Conservation (phyloP, 2,888 invertebrate species). For the Pachycephus smyrnensis region DNA sequence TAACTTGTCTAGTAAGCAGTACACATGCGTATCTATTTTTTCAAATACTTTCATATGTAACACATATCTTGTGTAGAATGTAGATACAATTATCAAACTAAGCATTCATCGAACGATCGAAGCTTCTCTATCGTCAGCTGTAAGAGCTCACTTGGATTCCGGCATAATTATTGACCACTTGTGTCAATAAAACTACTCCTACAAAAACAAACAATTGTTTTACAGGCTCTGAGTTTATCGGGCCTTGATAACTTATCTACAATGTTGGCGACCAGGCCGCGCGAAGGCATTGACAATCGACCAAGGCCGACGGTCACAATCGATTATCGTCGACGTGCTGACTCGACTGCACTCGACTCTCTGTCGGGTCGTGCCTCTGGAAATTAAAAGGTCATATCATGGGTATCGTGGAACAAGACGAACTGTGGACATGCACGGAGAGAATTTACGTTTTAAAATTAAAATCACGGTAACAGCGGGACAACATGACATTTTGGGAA, state of each 20-base stretch:
- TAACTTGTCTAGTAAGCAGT: too few species aligned
- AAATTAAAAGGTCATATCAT: neutral
- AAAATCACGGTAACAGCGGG: too few species aligned
- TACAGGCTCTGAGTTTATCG: neutral
- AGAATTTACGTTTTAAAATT: too few species aligned
- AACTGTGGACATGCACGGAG: neutral
- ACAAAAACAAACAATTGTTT: neutral
- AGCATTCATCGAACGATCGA: neutral
- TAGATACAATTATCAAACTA: neutral
- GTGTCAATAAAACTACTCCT: neutral
- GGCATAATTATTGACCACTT: neutral
- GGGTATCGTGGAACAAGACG: neutral
- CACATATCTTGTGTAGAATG: neutral
- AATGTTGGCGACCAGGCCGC: neutral
- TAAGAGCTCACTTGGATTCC: neutral
- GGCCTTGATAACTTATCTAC: constrained; percentile 23
- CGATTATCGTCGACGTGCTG: constrained; percentile 1
- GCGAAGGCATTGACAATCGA: constrained; percentile 30
- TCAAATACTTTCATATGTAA: neutral
- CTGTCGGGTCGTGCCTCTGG: neutral
- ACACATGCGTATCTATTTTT: neutral
- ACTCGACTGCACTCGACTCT: too few species aligned
- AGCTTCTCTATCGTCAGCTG: neutral
- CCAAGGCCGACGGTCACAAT: constrained; percentile 26
- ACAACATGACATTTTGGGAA: too few species aligned